Percentiles rank a stretch among this genome's conserved stretches.
These are phyloP conservation scores for Pseudeuparius sepicola DNA, from an alignment of 2,888 invertebrate genomes.

Conservation along the genomic window DNA sequence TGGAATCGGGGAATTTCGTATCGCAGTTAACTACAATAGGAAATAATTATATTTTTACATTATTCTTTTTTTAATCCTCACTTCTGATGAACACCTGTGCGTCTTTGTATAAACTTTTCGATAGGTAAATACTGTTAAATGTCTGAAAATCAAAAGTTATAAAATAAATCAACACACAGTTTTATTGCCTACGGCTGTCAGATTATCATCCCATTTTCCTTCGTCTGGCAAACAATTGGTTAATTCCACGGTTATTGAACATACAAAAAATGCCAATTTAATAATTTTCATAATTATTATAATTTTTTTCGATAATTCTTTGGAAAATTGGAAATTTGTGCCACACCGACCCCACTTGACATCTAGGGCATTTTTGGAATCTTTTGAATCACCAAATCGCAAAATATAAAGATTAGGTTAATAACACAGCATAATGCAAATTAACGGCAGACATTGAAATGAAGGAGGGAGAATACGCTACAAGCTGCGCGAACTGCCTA, in stretches of 20 bases:
- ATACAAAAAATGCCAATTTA: background rate
- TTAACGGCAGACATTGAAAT: too few relatives aligned
- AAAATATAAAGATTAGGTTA: too few relatives aligned
- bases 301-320: too few relatives aligned
- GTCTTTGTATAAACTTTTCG: slow-evolving; percentile 59
- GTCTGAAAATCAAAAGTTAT: slow-evolving; percentile 34
- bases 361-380: too few relatives aligned
- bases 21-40: slow-evolving; percentile 41
- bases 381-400: too few relatives aligned
- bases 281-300: too few relatives aligned
- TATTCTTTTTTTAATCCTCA: slow-evolving; percentile 38
- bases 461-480: too few relatives aligned
- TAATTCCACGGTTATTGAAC: background rate
- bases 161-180: slow-evolving; percentile 6
- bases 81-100: slow-evolving; percentile 60
- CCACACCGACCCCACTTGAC: too few relatives aligned
- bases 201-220: slow-evolving; percentile 56
- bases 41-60: slow-evolving; percentile 11
- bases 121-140: slow-evolving; percentile 41
- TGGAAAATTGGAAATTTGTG: too few relatives aligned
- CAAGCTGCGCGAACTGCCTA: too few relatives aligned
- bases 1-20: slow-evolving; percentile 31
- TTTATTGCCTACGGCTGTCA: slow-evolving; percentile 35
- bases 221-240: slow-evolving; percentile 49
- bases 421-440: too few relatives aligned